Base-by-base conservation (phyloP, 2,113 vertebrate species). In the Cairina moschata region DNA sequence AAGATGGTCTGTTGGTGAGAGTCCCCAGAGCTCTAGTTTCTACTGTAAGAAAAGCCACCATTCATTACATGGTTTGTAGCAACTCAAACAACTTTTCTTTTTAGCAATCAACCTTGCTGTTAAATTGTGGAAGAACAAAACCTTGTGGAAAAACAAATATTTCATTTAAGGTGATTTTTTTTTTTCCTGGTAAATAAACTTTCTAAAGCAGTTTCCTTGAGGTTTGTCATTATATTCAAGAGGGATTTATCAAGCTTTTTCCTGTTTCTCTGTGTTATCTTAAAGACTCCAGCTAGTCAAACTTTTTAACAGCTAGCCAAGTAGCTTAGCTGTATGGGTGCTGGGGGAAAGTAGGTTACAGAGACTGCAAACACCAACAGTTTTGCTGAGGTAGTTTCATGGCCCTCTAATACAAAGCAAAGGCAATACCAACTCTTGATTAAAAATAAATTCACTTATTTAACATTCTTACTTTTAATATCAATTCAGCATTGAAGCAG, bases 301-400 rank as follows among this genome's bases (percentile, higher is more conserved):
- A 97, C 21, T 72, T 94, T 95, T 96, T 96, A 66, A 77, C 83
- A 56, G 17, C 79, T 86, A 80, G 97, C 91, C 89, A 91, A 77
- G 88, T 91, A 94, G 90, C 83, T 94, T 50, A 83, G 85, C 79
- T 94, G 91, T 95, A 83, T 88, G 56, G 36, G 12, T 25, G 50
- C 6, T 25, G 23, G 13, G 23, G 50, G 69, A 68, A 52, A 92
- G 46, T 29, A 62, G 21, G 74, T 48, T 90, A 72, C 5, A 13
- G 86, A 93, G 95, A 84, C 67, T 94, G 63, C 63, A 91, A 95
- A 71, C 73, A 68, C 85, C 86, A 88, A 88, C 84, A 67, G 85
- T 93, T 96, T 96, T 96, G 94, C 34, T 92, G 93, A 96, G 63
- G 66, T 91, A 90, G 93, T 90, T 96, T 96, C 65, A 86, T 82